Evolutionary conservation across 1,140 invertebrate species (phyloP).

Genomic region (Lordiphosa clarofinis): DNA sequence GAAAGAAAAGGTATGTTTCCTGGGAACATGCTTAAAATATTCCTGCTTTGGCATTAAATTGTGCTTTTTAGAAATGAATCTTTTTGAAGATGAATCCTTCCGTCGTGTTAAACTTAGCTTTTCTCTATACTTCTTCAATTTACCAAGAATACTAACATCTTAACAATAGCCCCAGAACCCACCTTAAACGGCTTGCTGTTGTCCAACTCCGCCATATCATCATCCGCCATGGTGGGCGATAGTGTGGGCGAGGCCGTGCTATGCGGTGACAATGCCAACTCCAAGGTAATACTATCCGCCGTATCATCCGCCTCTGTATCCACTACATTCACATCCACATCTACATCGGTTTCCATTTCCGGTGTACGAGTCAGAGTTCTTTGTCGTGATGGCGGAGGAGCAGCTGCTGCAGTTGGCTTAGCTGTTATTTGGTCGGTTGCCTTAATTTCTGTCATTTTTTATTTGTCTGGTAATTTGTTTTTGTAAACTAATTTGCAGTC

Average conservation of each 20-base stretch:
- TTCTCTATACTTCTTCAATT: no score
- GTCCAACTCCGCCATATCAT: slow-evolving; percentile 56
- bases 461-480: slow-evolving; percentile 16
- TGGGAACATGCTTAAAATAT: no score
- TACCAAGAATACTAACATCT: no score
- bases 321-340: slow-evolving; percentile 13
- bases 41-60: no score
- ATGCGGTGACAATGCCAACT: slow-evolving; percentile 56
- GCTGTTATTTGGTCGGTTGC: slow-evolving; percentile 12
- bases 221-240: slow-evolving; percentile 52
- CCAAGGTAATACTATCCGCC: slow-evolving; percentile 62
- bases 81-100: no score
- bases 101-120: no score
- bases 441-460: slow-evolving; percentile 55
- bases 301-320: slow-evolving; percentile 42
- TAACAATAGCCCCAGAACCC: slow-evolving; percentile 36
- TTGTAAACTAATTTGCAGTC: neutral
- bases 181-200: slow-evolving; percentile 71
- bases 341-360: slow-evolving; percentile 60
- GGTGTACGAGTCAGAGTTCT: slow-evolving; percentile 56
- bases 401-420: slow-evolving; percentile 1
- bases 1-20: no score
- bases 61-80: no score
- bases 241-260: slow-evolving; percentile 55
- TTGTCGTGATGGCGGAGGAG: slow-evolving; percentile 43